Base-by-base conservation (phyloP, 2,797 vertebrate genomes). In the Pseudomugil gertrudae region DNA sequence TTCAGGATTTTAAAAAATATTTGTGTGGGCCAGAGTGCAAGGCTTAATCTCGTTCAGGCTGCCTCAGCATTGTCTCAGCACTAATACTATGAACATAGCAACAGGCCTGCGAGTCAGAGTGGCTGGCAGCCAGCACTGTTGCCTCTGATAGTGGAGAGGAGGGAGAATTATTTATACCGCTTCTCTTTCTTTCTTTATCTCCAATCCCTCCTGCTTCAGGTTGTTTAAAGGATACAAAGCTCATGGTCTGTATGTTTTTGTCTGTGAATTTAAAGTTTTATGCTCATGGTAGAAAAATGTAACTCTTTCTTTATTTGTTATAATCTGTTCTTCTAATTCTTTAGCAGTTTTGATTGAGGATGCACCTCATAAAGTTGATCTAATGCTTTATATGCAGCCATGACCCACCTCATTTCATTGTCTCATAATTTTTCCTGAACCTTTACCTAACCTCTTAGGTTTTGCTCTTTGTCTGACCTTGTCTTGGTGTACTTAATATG, bases 11-110 rank as follows among this genome's bases (percentile, higher is more conserved):
- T 80, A 76, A 74, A 86, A 36, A 86, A 85, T 76, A 78, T 59
- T 70, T 45, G 72, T 83, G 90, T 69, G 66, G 64, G 66, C 75
- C 70, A 72, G 65, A 67, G 73, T 63, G 76, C 66, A 69, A 66
- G 78, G 62, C 40, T 14, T 87, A 87, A 86, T 86, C 87, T 88
- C 80, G 83, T 81, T 80, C 77, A 57, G 79, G 65, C 74, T 82
- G 83, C 74, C 78, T 84, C 85, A 66, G 83, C 63, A 35, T 74
- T 72, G 75, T 75, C 65, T 89, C 78, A 50, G 73, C 76, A 87
- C 89, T 85, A 89, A 80, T 80, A 84, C 85, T 83, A 83, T 84
- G 75, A 82, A 81, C 76, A 86, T 64, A 88, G 83, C 79, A 86
- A 81, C 76, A 79, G 67, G 74, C 71, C 78, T 81, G 63, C 33